Base-by-base conservation (phyloP, 1,140 invertebrate genomes). In the Copidosoma floridanum region DNA sequence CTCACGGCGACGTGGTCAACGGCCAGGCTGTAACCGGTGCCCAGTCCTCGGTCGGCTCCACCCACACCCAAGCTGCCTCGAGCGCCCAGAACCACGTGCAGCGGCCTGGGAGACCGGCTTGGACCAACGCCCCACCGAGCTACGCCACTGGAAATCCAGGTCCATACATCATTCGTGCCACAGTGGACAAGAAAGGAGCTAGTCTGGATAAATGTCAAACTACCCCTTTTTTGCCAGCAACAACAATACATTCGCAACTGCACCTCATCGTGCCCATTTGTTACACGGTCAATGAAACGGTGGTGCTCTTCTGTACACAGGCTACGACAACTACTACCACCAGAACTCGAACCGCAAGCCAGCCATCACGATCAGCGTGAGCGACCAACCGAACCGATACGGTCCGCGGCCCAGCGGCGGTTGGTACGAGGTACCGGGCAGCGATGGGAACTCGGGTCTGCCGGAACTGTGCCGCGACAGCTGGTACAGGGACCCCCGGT, bases 11-110 rank as follows among this genome's bases (percentile, higher is more conserved):
- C 3, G 67, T 71, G 1, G 66, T 69, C 24, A 75, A 74, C 47
- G 72, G 74, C 5, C 72, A 68, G 50, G 75, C 71, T 8, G 64
- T 62, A 6, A 69, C 73, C 3, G 64, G 71, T 29, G 76, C 75
- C 2, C 64, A 74, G 32, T 73, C 77, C 12, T 68, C 70, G 0
- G 66, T 66, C 12, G 75, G 74, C 46, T 66, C 53, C 6, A 37
- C 54, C 5, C 60, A 74, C 56, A 71, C 68, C 44, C 66, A 64
- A 4, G 71, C 67, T 0, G 63, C 67, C 44, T 71, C 71, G 21
- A 55, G 65, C 21, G 66, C 65, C 32, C 44, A 61, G 11, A 32
- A 54, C 27, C 23, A 37, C 0, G 18, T 37, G 14, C 26, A 29
- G 2, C 16, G 37, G 11, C n/a, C 26, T 1, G 14, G 7, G 1